Conservation (phyloP, 2,888 invertebrate species). For the Drosophila mulleri region DNA sequence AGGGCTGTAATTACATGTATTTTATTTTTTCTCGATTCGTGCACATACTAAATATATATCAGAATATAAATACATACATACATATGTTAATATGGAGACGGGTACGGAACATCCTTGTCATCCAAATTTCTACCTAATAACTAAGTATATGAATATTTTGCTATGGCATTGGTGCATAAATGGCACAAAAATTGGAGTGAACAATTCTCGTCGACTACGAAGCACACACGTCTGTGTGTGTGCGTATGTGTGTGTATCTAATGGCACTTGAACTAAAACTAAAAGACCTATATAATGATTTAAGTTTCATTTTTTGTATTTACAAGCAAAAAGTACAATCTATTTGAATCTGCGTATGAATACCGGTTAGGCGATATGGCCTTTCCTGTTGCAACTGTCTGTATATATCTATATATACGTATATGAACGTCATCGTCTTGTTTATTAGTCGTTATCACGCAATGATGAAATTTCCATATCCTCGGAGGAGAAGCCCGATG, state of each 20-base stretch:
- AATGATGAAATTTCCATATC: constrained; percentile 89
- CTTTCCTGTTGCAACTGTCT: neutral
- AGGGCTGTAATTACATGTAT: neutral
- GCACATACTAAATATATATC: constrained; percentile 14
- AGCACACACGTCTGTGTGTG: neutral
- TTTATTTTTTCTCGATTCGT: neutral
- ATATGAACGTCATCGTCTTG: neutral
- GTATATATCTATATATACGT: neutral
- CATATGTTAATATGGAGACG: constrained; percentile 13
- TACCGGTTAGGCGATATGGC: neutral
- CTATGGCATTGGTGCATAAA: constrained; percentile 75
- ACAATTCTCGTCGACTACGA: constrained; percentile 36
- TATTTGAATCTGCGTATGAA: neutral
- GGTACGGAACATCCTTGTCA: constrained; percentile 13
- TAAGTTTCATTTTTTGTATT: constrained; percentile 45
- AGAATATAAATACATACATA: constrained; percentile 6
- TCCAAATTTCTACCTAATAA: constrained; percentile 47
- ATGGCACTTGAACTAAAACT: constrained; percentile 78
- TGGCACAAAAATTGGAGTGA: constrained; percentile 71
- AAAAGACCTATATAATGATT: constrained; percentile 49
- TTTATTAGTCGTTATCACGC: constrained; percentile 89
- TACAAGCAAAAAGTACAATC: constrained; percentile 41
- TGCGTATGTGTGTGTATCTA: constrained; percentile 32
- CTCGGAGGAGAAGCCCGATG: constrained; percentile 91
- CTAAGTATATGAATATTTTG: constrained; percentile 49